Percentiles rank a stretch among this genome's conserved stretches.
These are phyloP conservation scores for Hypocryptadius cinnamomeus DNA, from an alignment of 2,113 vertebrate genomes.

Conservation along the genomic window DNA sequence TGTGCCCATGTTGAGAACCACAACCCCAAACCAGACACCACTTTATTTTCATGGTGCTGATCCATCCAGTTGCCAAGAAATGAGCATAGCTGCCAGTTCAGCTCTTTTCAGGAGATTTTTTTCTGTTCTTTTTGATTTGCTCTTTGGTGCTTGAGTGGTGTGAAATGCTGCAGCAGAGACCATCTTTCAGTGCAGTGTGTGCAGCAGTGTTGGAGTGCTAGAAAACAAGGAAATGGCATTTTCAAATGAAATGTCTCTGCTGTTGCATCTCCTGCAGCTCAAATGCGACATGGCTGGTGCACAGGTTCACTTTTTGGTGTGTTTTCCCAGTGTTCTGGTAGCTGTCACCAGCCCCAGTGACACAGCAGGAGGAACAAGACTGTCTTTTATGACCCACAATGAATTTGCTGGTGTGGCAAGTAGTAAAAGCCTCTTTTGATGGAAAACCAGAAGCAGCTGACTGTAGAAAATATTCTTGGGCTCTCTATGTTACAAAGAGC, in stretches of 20 bases:
- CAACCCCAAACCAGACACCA: not conserved
- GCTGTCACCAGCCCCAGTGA: not conserved
- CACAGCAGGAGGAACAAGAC: not conserved
- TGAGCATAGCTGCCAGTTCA: not conserved
- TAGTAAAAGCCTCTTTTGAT: not conserved
- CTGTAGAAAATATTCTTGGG: not conserved
- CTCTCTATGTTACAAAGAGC: not conserved
- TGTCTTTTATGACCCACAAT: not conserved
- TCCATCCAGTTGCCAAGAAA: not conserved
- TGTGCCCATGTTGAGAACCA: rapidly evolving
- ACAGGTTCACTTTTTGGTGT: not conserved
- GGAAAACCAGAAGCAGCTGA: not conserved
- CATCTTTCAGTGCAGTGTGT: not conserved
- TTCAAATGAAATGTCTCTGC: not conserved
- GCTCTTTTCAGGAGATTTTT: not conserved
- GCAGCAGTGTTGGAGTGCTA: not conserved
- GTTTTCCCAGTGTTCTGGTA: not conserved
- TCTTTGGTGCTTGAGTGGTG: not conserved
- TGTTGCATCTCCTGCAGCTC: not conserved
- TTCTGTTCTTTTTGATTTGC: not conserved
- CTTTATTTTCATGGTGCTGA: not conserved
- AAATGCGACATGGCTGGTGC: not conserved
- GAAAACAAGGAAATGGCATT: not conserved
- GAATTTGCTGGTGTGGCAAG: not conserved
- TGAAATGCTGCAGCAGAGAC: not conserved